A percentile compares a stretch with the other conserved stretches of the same genome.
phyloP scores from a whole-genome alignment of 2,797 vertebrate species.

The Falco novaeseelandiae region DNA sequence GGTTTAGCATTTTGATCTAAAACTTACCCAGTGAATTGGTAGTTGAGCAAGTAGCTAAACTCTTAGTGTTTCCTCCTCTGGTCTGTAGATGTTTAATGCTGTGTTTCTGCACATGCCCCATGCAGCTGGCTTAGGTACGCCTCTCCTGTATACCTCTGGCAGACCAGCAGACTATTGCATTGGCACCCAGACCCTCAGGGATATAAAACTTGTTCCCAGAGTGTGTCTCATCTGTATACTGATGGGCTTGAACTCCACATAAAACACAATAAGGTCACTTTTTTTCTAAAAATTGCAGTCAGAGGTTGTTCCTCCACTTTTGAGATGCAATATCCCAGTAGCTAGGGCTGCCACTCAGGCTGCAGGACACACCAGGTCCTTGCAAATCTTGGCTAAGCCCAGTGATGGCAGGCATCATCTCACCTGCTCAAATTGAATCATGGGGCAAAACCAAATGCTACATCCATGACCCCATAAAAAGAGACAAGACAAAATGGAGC shows the following conservation, averaged over 20 bases:
- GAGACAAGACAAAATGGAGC: neutral
- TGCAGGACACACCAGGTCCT: neutral
- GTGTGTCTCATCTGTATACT: neutral
- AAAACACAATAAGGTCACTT: neutral
- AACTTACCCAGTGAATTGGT: neutral
- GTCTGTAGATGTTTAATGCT: neutral
- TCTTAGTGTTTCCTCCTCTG: rapidly evolving
- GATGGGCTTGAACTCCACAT: neutral
- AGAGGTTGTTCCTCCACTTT: neutral
- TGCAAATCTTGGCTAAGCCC: neutral
- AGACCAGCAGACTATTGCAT: neutral
- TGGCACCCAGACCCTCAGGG: neutral
- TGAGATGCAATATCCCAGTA: neutral
- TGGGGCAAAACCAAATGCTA: neutral
- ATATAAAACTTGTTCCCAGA: neutral
- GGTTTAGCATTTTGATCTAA: neutral
- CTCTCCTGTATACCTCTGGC: neutral
- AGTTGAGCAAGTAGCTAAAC: neutral
- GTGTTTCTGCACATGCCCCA: neutral
- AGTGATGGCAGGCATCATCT: neutral
- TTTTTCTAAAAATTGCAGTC: neutral
- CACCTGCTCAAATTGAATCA: neutral
- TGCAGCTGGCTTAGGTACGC: neutral
- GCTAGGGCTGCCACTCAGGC: neutral
- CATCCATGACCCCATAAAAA: neutral